Base-by-base conservation (phyloP, 92 coral and sea anemone species). In the Porites evermanni region DNA sequence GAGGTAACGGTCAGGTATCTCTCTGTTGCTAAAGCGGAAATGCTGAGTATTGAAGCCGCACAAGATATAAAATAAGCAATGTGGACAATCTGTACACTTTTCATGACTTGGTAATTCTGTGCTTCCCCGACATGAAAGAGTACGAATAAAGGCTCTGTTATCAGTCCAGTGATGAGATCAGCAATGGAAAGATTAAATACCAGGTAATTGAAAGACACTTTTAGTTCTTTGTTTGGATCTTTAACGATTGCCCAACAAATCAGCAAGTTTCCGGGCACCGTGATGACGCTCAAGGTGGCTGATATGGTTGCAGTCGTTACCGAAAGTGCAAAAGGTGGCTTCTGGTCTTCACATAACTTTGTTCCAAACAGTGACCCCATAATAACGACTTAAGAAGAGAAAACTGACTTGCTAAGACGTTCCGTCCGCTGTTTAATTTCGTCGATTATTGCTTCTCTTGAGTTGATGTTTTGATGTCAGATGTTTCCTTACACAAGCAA, bases 1-100 rank as follows among this genome's bases (percentile, higher is more conserved):
- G 97, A 88, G 3, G 94, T 94, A 2, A 94, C 84, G 13, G 92
- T 93, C 17, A 92, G 89, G 81, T 96, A 90, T n/a, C 98, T 85
- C 7, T 91, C 97, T 4, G 85, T 53, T 0, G 98, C 91, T 78
- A 95, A 86, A 12, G 98, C 94, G 6, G 90, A 93, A 29, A 95
- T 90, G 54, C 94, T 95, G 20, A 92, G 88, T 64, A 88, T 58
- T 9, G 95, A 94, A 3, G 98, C 97, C 64, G 92, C 65, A 18
- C 94, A 92, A 2, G 92, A 81, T 17, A 93, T 87, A 18, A 95
- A 88, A 76, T 87, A 95, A 9, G 91, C 67, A 14, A 94, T 74
- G 74, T 94, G 94, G 3, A 79, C 75, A 11, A 94, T 64, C 89
- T 88, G 82, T 8, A 88, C 51, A 50, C n/a, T 52, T 26, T 73